Conservation (phyloP, 1,140 invertebrate species). For the Coelopa frigida region DNA sequence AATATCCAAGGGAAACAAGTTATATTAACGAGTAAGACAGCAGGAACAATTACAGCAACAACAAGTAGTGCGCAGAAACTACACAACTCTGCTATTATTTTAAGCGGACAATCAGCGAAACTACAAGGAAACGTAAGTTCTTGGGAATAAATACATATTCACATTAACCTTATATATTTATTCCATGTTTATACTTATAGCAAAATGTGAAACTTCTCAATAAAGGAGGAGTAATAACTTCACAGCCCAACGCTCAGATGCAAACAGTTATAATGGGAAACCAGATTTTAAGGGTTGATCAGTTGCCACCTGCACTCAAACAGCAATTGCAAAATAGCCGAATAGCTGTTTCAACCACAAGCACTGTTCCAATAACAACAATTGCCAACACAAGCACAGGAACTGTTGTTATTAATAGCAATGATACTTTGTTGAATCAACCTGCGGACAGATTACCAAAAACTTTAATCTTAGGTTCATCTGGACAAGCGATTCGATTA, state of each 20-base stretch:
- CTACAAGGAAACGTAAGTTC: slow-evolving; percentile 21
- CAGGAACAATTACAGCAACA: slow-evolving; percentile 30
- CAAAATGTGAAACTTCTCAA: slow-evolving; percentile 7
- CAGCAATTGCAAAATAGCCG: slow-evolving; percentile 13
- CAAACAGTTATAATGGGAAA: slow-evolving; percentile 47
- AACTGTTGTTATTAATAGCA: slow-evolving; percentile 1
- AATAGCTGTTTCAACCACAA: neutral
- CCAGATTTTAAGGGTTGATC: slow-evolving; percentile 34
- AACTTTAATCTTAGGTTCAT: slow-evolving; percentile 29
- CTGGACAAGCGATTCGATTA: slow-evolving; percentile 30
- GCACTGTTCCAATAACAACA: neutral
- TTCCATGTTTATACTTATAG: slow-evolving; percentile 18
- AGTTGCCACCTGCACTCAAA: slow-evolving; percentile 17
- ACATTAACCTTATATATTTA: slow-evolving; percentile 1
- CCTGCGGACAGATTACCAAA: slow-evolving; percentile 16
- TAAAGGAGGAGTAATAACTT: too few species aligned
- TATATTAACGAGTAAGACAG: slow-evolving; percentile 53
- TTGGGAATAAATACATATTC: neutral
- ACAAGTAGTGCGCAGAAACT: slow-evolving; percentile 6
- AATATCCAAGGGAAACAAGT: slow-evolving; percentile 59
- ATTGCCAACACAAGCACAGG: slow-evolving; percentile 4
- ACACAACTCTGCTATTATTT: slow-evolving; percentile 32
- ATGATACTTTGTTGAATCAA: neutral
- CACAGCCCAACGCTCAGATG: too few species aligned
- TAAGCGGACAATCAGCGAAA: slow-evolving; percentile 41